phyloP scores from a whole-genome alignment of 2,113 vertebrate genomes.

The Archilochus colubris region DNA sequence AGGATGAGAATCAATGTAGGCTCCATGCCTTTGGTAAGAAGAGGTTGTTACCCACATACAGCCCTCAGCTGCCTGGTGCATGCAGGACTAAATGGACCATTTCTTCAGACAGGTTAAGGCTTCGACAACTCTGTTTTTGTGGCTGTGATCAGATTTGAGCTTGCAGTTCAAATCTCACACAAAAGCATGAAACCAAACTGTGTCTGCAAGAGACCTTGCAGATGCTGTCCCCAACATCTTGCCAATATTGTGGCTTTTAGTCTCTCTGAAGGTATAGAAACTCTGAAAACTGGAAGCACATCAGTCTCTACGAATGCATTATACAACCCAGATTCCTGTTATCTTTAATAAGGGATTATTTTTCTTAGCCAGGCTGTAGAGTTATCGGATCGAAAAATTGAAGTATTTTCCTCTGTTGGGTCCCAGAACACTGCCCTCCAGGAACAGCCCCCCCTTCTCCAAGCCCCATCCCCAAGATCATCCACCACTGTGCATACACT shows the following conservation, averaged over 20 bases:
- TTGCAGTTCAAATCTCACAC: background rate
- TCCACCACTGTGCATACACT: conserved; percentile 30
- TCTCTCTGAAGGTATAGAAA: background rate
- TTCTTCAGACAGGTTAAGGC: background rate
- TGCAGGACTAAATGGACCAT: background rate
- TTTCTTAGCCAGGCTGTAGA: conserved; percentile 39
- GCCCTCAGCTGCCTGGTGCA: rapidly evolving
- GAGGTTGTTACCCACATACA: background rate
- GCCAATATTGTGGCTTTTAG: background rate
- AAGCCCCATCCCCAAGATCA: conserved; percentile 4
- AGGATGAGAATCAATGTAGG: conserved; percentile 1
- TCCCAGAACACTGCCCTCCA: background rate
- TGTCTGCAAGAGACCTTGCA: background rate
- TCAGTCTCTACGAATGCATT: background rate
- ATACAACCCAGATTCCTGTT: conserved; percentile 20
- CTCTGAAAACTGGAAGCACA: background rate
- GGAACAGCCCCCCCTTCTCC: background rate
- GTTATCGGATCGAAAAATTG: conserved; percentile 25
- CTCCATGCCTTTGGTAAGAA: background rate
- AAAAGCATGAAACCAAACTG: background rate
- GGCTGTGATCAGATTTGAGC: background rate
- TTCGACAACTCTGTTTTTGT: background rate
- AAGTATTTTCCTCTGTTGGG: conserved; percentile 38
- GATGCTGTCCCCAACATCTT: background rate
- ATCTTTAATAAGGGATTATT: conserved; percentile 56